phyloP scores from a whole-genome alignment of 2,797 vertebrate species.

The Xenopus petersii region DNA sequence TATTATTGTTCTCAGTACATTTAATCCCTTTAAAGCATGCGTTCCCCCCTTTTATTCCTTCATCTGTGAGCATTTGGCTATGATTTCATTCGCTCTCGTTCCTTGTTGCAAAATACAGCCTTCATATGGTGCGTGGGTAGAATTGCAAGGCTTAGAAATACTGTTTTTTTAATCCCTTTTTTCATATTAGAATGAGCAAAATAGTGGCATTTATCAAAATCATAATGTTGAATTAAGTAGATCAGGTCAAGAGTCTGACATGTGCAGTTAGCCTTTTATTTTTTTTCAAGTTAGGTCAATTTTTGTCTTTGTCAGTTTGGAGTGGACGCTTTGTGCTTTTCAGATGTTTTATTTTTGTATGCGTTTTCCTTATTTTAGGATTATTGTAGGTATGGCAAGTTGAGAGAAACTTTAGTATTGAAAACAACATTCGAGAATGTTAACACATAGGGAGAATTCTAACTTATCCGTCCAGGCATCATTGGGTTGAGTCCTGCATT shows the following conservation, averaged over 20 bases:
- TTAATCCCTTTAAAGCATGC: constrained; percentile 50
- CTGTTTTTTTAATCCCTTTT: constrained; percentile 51
- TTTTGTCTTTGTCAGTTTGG: background rate
- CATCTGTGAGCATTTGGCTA: constrained; percentile 56
- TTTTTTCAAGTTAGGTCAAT: background rate
- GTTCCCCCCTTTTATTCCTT: constrained; percentile 32
- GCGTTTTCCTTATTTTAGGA: no score
- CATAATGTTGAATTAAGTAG: constrained; percentile 48
- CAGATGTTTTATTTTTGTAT: constrained; percentile 9
- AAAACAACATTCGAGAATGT: no score
- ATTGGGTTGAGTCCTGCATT: no score
- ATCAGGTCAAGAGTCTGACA: constrained; percentile 48
- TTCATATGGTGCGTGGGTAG: constrained; percentile 52
- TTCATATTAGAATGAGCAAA: constrained; percentile 50
- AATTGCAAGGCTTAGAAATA: constrained; percentile 45
- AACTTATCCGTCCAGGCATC: no score
- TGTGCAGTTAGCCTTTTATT: constrained; percentile 20
- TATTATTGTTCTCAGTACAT: constrained; percentile 45
- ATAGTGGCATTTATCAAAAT: constrained; percentile 50
- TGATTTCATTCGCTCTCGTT: constrained; percentile 50
- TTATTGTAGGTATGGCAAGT: constrained; percentile 35
- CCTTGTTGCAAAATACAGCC: constrained; percentile 52
- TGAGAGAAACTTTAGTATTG: constrained; percentile 29
- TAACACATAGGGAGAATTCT: no score
- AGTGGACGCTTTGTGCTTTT: background rate